Base-by-base conservation (phyloP, 2,113 vertebrate genomes). In the Dipodomys stephensi region DNA sequence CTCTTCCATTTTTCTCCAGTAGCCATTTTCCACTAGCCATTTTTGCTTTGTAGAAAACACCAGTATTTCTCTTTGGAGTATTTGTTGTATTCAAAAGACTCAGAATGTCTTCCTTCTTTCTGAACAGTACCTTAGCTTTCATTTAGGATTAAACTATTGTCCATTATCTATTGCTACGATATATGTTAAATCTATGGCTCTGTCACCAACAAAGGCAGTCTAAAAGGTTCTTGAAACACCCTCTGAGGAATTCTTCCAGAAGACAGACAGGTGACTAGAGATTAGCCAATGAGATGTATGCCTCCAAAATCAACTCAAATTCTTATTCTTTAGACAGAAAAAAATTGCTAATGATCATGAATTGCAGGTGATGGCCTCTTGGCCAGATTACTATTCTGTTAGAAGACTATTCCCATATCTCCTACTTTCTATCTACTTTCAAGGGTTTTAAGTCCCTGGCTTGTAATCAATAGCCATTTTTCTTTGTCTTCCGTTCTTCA, bases 1-100 rank as follows among this genome's bases (percentile, higher is more conserved):
- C 27, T 64, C 11, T 27, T 57, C 53, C 53, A 68, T 1, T 73
- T 13, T 23, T 67, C 32, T 80, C 19, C 57, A 39, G 30, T 49
- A 67, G 64, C 11, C 65, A 68, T 57, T 90, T 87, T 35, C 39
- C 23, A 72, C 44, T 35, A 87, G 27, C 20, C 22, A 71, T 86
- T 94, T 96, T 92, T 18, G 49, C 64, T 49, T 7, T 94, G 64
- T 22, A 94, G 46, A 68, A 87, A 68, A 39, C 49, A 79, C 85
- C 27, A 27, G 3, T 15, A 4, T 30, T 68, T 92, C 76, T 60
- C 16, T 19, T 80, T 57, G 12, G 35, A 18, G 53, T 71, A 60
- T 65, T 69, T 73, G 39, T 46, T 83, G 8, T 13, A 79, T 89
- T 77, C 35, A 87, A 19, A 60, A 73, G 15, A 11, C 28, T 87